phyloP scores from a whole-genome alignment of 1,140 invertebrate species.

The Cecropterus lyciades region DNA sequence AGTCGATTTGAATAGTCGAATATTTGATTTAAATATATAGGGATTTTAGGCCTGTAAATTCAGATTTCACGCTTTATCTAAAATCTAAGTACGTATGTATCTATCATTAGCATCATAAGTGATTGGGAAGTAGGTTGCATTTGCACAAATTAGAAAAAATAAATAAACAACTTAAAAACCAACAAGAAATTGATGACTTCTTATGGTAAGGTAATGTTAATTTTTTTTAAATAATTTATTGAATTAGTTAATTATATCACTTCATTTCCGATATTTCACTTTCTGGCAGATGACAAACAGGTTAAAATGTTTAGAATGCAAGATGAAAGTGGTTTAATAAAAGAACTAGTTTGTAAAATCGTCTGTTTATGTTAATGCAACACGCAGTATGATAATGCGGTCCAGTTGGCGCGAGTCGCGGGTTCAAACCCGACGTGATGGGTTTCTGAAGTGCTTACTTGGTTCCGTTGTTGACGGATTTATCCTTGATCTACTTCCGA shows the following conservation, averaged over 20 bases:
- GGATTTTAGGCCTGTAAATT: no score
- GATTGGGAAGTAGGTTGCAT: no score
- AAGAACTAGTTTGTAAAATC: slow-evolving; percentile 29
- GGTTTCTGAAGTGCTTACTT: slow-evolving; percentile 7
- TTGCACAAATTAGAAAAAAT: no score
- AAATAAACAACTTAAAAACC: no score
- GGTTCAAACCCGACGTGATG: slow-evolving; percentile 9
- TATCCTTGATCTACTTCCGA: slow-evolving; percentile 5
- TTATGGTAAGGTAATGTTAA: no score
- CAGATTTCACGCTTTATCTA: no score
- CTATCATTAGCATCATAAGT: no score
- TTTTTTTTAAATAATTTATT: no score
- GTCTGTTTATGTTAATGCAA: slow-evolving; percentile 21
- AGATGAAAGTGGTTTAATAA: slow-evolving; percentile 28
- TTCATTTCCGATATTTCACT: slow-evolving; percentile 15
- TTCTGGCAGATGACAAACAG: background rate
- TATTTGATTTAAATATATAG: no score
- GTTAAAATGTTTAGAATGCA: slow-evolving; percentile 9
- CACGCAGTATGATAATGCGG: slow-evolving; percentile 32
- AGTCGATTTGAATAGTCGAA: no score
- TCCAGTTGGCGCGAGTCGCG: slow-evolving; percentile 16
- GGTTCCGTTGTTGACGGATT: slow-evolving; percentile 4
- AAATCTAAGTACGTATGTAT: no score
- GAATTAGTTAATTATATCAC: background rate
- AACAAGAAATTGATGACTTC: no score